These are phyloP conservation scores for Nomada flava DNA, from an alignment of 2,888 invertebrate genomes.

Conservation along the genomic window DNA sequence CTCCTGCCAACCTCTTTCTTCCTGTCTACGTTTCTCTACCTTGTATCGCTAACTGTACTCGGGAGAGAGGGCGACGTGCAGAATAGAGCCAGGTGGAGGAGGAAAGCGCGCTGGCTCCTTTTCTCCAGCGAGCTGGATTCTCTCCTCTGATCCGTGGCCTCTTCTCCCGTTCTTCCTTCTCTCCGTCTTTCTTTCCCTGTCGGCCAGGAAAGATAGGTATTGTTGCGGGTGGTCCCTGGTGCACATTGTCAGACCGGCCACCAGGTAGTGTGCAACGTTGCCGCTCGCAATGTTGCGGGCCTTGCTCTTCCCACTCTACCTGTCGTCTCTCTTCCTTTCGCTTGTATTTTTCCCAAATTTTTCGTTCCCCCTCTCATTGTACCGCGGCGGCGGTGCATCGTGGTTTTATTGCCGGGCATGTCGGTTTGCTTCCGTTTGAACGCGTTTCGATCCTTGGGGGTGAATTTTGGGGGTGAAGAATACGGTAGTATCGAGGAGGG, in stretches of 20 bases:
- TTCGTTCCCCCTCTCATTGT: neutral
- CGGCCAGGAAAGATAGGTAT: slow-evolving; percentile 80
- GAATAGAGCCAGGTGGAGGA: slow-evolving; percentile 22
- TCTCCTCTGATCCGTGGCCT: slow-evolving; percentile 28
- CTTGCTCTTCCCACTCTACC: slow-evolving; percentile 48
- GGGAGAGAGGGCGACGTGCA: neutral
- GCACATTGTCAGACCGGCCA: slow-evolving; percentile 83
- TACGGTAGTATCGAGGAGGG: no score
- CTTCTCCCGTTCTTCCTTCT: slow-evolving; percentile 27
- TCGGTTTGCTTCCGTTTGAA: neutral
- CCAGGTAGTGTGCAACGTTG: slow-evolving; percentile 83
- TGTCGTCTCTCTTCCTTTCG: slow-evolving; percentile 43
- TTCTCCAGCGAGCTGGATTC: slow-evolving; percentile 47
- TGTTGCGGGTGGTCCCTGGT: slow-evolving; percentile 83
- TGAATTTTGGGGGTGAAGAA: no score
- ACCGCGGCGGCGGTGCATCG: no score
- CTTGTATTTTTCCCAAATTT: slow-evolving; percentile 5
- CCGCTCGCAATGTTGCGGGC: slow-evolving; percentile 81
- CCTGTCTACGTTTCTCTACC: neutral
- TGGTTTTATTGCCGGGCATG: neutral
- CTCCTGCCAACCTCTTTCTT: neutral
- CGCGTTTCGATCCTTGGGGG: neutral
- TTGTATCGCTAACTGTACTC: slow-evolving; percentile 51
- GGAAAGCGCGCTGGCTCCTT: slow-evolving; percentile 52
- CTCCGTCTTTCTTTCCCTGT: slow-evolving; percentile 64